Percentiles rank a stretch among this genome's conserved stretches.
Evolutionary conservation across 2,888 invertebrate species (phyloP).

Genomic region (Acanthacorydalis orientalis): DNA sequence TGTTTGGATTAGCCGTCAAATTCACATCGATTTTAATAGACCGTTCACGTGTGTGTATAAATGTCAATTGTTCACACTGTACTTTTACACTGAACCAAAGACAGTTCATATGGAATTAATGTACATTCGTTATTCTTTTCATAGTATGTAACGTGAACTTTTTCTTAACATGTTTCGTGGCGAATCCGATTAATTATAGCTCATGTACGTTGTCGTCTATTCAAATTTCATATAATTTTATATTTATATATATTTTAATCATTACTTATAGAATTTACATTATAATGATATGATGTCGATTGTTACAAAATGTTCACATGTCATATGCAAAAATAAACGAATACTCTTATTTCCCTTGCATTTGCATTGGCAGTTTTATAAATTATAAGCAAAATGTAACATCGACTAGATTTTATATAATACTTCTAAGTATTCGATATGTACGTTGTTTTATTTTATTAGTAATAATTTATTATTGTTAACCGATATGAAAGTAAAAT

Average conservation of each 20-base stretch:
- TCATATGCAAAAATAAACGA: background rate
- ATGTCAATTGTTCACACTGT: background rate
- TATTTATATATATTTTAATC: no score
- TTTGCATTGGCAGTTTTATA: no score
- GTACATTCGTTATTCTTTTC: background rate
- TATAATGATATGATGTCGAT: slow-evolving; percentile 7
- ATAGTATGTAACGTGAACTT: background rate
- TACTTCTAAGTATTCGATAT: background rate
- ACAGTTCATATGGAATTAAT: background rate
- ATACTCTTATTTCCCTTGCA: no score
- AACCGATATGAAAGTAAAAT: no score
- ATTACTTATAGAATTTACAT: no score
- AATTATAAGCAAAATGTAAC: no score
- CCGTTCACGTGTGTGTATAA: background rate
- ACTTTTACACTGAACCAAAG: background rate
- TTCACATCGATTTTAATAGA: background rate
- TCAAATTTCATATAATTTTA: background rate
- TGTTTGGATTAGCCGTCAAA: background rate
- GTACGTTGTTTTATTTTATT: slow-evolving; percentile 1
- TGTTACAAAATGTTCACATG: slow-evolving; percentile 4
- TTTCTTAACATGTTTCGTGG: background rate
- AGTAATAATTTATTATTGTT: background rate
- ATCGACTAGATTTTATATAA: no score
- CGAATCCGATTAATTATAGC: background rate
- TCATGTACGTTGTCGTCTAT: background rate